Conservation (phyloP, 2,888 invertebrate species). For the Pammene aurita region DNA sequence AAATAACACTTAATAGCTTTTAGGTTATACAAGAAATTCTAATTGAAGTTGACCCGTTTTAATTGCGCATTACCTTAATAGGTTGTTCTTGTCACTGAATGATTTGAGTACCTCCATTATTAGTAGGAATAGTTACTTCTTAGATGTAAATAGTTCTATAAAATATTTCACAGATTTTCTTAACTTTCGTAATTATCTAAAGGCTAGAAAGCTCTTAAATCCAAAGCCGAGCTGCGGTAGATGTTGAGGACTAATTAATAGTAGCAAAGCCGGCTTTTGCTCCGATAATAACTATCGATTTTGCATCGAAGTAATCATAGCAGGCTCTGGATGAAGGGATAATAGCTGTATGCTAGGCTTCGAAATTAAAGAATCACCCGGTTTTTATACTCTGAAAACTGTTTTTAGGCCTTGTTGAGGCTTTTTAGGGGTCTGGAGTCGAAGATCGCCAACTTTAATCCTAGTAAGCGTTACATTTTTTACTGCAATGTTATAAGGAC, state of each 20-base stretch:
- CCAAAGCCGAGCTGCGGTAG: background rate
- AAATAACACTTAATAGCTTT: too few relatives aligned
- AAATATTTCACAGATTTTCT: too few relatives aligned
- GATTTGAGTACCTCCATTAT: too few relatives aligned
- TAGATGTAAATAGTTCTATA: too few relatives aligned
- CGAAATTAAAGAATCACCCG: constrained; percentile 8
- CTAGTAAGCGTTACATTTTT: too few relatives aligned
- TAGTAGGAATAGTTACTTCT: too few relatives aligned
- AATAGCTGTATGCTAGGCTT: background rate
- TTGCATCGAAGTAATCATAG: constrained; percentile 9
- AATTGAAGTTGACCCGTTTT: too few relatives aligned
- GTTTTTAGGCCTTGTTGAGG: background rate
- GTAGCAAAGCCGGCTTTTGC: constrained; percentile 21
- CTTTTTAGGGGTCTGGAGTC: background rate
- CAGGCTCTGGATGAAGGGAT: constrained; percentile 3
- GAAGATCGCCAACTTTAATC: too few relatives aligned
- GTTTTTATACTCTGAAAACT: background rate
- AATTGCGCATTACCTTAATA: too few relatives aligned
- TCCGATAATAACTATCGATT: constrained; percentile 26
- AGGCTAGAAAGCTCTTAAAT: constrained; percentile 4
- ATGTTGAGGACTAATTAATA: constrained; percentile 13
- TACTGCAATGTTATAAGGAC: too few relatives aligned
- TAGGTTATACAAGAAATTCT: too few relatives aligned
- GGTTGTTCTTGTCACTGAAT: too few relatives aligned
- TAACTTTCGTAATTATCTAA: background rate